phyloP scores from a whole-genome alignment of 2,888 invertebrate species.

The Apodemia mormo region DNA sequence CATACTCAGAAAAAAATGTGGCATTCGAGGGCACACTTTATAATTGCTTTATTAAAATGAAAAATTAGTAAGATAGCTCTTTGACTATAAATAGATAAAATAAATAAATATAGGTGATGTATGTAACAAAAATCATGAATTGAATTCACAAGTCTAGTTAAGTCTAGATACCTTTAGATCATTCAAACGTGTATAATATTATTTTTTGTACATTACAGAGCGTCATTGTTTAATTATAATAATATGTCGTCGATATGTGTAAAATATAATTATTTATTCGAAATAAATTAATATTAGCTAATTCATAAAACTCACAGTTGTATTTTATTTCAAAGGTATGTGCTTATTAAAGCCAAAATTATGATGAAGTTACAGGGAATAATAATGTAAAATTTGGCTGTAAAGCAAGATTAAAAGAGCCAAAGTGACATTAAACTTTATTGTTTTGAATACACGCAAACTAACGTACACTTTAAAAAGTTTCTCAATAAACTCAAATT shows the following conservation, averaged over 20 bases:
- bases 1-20: no score
- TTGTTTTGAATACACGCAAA: no score
- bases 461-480: no score
- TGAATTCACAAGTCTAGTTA: constrained; percentile 40
- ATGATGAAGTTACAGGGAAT: constrained; percentile 6
- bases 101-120: constrained; percentile 30
- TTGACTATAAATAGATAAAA: constrained; percentile 25
- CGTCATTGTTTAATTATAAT: constrained; percentile 32
- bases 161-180: constrained; percentile 43
- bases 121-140: constrained; percentile 35
- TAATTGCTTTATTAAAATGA: not conserved
- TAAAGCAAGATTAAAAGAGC: not conserved
- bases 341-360: not conserved
- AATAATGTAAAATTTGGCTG: not conserved
- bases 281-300: constrained; percentile 22
- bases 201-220: constrained; percentile 58
- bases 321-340: not conserved
- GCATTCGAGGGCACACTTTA: not conserved
- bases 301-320: not conserved
- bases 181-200: constrained; percentile 44
- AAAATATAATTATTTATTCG: constrained; percentile 32
- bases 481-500: no score
- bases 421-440: no score
- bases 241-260: constrained; percentile 33
- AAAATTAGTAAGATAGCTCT: constrained; percentile 19